Evolutionary conservation across 1,140 invertebrate genomes (phyloP), one percentile per base, ranked within the genome.

Genomic region (Drosophila orosa): DNA sequence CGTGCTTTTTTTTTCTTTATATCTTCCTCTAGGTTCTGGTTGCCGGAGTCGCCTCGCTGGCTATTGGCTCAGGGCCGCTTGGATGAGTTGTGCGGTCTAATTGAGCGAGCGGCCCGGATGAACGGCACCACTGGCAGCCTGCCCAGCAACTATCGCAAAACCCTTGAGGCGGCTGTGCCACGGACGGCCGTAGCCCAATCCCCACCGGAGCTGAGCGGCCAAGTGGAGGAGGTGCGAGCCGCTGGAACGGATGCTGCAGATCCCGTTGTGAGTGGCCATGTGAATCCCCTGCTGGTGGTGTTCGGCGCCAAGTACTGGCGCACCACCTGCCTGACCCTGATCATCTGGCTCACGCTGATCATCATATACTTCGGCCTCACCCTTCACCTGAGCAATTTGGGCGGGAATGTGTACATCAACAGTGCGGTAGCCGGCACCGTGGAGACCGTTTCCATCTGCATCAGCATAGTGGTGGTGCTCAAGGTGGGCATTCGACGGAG

Each of bases 41-140:
- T 97, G 39, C 96, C 96, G 1, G 96, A 97, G 93, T 97, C 96
- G 3, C 96, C 96, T n/a, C 93, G 96, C 73, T 98, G 97, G 97
- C 92, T 97, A 15, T 90, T 97, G 15, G 95, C 95, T 5, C 94
- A 95, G 84, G 96, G 96, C n/a, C 93, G 94, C 75, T 93, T 93
- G 5, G 93, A 95, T 57, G 94, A 96, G 93, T 94, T 96, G 0
- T 93, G 94, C 78, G 86, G 84, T 29, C 94, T 97, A 56, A 90
- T 98, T 52, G 92, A 95, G 82, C 93, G 93, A 75, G 96, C 96
- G 3, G 95, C 96, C 0, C 92, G 92, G 40, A 93, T 94, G 65
- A 96, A 95, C 81, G 93, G 93, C 52, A 93, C 92, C 52, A 92
- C 92, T 35, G 42, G 19, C 27, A 71, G 10, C 37, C 85, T 95